Evolutionary conservation across 2,888 invertebrate species (phyloP), one percentile per base, ranked within the genome.

Genomic region (Amphipyra berbera): DNA sequence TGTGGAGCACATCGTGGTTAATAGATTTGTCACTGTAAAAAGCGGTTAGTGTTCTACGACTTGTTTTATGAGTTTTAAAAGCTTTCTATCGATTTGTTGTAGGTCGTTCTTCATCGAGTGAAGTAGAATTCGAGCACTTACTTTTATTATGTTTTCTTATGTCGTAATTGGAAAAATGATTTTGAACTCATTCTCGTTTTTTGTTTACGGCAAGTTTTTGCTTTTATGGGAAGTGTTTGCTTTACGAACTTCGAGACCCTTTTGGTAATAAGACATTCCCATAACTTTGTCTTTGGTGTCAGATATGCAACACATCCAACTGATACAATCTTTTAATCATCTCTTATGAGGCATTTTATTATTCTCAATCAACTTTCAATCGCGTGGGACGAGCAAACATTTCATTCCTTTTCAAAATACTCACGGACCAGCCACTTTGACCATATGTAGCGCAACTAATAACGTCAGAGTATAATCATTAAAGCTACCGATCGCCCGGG

Each of bases 391-490:
- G 47, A 15, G 3, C 35, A 6, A 1, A 6, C 4, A n/a, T 13
- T 9, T 35, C 12, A 4, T 2, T 14, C 35, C 8, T 8, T 12
- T 52, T 6, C 30, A n/a, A 33, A 30, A 50, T 54, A 8, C 14
- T 10, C 14, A 38, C 21, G n/a, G 44, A 48, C 38, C 45, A 9
- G 30, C 45, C 35, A 55, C 33, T 60, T 55, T 41, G 44, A 40
- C 48, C 56, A 47, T 60, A 50, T 52, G 56, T 44, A 54, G 76
- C 30, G 49, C 15, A 12, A 45, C 78, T 87, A 85, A 86, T 86
- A 86, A 82, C 76, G 64, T 73, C 78, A 81, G 61, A 86, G 83
- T 82, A 87, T 84, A 82, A 87, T 88, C 88, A 90, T 88, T 90
- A 90, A 75, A 79, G 84, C 87, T 87, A 85, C 87, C 73, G 80